Percentiles rank a stretch among this genome's conserved stretches.
phyloP scores from a whole-genome alignment of 2,888 invertebrate genomes.

The Norana najaformis region DNA sequence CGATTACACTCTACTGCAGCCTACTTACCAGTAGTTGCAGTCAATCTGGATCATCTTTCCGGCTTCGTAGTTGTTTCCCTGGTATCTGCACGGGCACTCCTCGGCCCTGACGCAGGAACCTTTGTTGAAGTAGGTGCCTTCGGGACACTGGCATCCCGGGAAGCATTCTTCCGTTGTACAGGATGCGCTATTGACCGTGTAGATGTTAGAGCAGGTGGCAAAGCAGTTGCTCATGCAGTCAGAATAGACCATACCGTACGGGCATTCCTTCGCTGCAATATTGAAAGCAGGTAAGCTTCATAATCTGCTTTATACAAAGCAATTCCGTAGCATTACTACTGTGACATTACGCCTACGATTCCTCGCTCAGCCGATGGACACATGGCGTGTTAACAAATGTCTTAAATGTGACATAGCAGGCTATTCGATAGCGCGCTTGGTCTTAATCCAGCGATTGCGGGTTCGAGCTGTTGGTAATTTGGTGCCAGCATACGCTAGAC shows the following conservation, averaged over 20 bases:
- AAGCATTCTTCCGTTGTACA: conserved; percentile 68
- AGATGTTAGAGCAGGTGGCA: conserved; percentile 69
- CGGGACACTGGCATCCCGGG: conserved; percentile 86
- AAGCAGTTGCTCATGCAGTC: conserved; percentile 82
- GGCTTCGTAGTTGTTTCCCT: conserved; percentile 38
- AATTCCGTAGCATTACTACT: no score
- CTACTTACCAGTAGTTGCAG: conserved; percentile 76
- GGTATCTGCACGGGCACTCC: conserved; percentile 43
- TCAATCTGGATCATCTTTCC: conserved; percentile 71
- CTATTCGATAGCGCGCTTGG: neutral
- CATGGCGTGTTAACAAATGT: no score
- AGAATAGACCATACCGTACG: conserved; percentile 74
- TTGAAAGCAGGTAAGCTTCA: neutral
- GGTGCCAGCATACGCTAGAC: neutral
- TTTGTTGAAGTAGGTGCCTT: conserved; percentile 69
- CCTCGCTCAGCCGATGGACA: no score
- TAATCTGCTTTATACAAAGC: neutral
- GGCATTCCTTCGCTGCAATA: conserved; percentile 38
- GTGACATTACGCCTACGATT: no score
- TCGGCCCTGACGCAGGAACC: conserved; percentile 49
- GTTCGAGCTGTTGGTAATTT: neutral
- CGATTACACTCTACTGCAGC: neutral
- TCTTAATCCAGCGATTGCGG: no score
- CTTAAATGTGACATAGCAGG: no score
- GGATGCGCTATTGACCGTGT: conserved; percentile 34